Evolutionary conservation across 2,113 vertebrate genomes (phyloP).

Genomic region (Scomber colias): DNA sequence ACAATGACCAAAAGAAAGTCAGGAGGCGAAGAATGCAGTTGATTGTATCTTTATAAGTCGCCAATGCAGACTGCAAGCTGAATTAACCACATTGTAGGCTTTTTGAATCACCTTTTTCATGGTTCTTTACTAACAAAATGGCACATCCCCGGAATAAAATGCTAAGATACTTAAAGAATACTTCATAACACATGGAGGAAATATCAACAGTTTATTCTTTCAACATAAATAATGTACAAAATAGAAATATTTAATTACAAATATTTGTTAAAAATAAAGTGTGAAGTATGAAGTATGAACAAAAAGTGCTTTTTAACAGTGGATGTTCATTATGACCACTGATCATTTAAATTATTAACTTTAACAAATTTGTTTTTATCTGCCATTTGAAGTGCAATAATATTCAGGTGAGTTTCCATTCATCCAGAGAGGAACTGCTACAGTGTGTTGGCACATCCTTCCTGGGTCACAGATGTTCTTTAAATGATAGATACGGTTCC

Average conservation of each 20-base stretch:
- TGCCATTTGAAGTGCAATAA: slow-evolving; percentile 39
- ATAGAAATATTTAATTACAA: slow-evolving; percentile 48
- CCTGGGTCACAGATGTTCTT: slow-evolving; percentile 41
- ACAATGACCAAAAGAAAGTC: slow-evolving; percentile 61
- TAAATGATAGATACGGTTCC: slow-evolving; percentile 41
- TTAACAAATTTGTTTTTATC: too few relatives aligned
- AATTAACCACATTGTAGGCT: slow-evolving; percentile 57
- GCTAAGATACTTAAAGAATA: not conserved
- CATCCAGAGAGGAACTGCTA: slow-evolving; percentile 16
- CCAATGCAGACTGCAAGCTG: slow-evolving; percentile 38
- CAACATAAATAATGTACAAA: slow-evolving; percentile 64
- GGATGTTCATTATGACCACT: not conserved
- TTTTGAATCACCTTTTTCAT: slow-evolving; percentile 47
- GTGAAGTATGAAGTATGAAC: slow-evolving; percentile 15
- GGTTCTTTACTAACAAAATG: slow-evolving; percentile 11
- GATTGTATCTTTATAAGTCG: slow-evolving; percentile 67
- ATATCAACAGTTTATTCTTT: slow-evolving; percentile 34
- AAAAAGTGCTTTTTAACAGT: slow-evolving; percentile 48
- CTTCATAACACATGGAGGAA: not conserved
- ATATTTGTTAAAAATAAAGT: not conserved
- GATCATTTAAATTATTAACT: slow-evolving; percentile 16
- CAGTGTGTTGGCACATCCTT: slow-evolving; percentile 23
- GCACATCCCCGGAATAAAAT: not conserved
- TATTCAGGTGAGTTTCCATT: not conserved
- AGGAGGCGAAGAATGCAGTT: slow-evolving; percentile 64